Evolutionary conservation across 2,797 vertebrate genomes (phyloP), one percentile per base, ranked within the genome.

Genomic region (Typhlichthys subterraneus): DNA sequence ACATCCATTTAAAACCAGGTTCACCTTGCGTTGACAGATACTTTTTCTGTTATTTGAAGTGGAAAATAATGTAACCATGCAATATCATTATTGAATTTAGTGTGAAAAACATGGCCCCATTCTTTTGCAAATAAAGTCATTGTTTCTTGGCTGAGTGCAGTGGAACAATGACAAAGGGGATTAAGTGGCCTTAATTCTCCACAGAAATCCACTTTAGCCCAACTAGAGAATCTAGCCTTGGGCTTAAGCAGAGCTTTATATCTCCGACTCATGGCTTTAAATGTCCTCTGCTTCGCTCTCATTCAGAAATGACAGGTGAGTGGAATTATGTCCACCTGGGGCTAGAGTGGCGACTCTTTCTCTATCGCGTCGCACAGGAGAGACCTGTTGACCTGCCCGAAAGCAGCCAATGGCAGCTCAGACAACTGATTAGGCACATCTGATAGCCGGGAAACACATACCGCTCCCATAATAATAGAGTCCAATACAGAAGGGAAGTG

Each of bases 201-300:
- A 82, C 80, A 81, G 81, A 82, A 85, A 85, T 86, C 87, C 83
- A 89, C 87, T 89, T 85, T 69, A 89, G 85, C 81, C 73, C 50
- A 65, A 57, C 79, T 61, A 85, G 80, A 84, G 75, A 84, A 76
- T 84, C 76, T 68, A 48, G 76, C 84, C 82, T 1, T 48, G 71
- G 81, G 83, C 75, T 60, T 80, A 75, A 81, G 75, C 79, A 78
- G 70, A 79, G 80, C 73, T 73, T 78, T 75, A 82, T 75, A 78
- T 83, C 80, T 66, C 78, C 59, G 66, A 12, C 72, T 77, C 67
- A 71, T 69, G 66, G 70, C 69, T 72, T 73, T 58, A 38, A 38
- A 38, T 68, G 65, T 76, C 63, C 63, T 67, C 62, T 8, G 53
- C 60, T 56, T 59, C 49, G 49, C 71, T 73, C 70, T 49, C 23